Base-by-base conservation (phyloP, 2,797 vertebrate species). In the Percopsis omiscomaycus region DNA sequence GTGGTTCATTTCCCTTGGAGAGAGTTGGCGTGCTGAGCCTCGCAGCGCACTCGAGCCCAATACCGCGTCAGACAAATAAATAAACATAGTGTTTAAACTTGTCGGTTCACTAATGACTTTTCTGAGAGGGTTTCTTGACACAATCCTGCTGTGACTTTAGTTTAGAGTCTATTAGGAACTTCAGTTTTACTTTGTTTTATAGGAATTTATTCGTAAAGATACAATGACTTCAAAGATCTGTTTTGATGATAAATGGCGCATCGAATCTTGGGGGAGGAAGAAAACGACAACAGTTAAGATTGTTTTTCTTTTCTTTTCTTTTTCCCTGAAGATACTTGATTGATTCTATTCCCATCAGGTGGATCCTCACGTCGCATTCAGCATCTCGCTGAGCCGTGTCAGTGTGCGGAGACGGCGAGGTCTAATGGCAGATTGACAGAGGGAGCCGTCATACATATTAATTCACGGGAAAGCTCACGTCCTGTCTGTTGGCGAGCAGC, bases 391-490 rank as follows among this genome's bases (percentile, higher is more conserved):
- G 58, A 62, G 47, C 30, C 56, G 60, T 30, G 64, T 83, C 83
- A 77, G 71, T 62, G 45, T 66, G 77, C 75, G 29, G 63, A 45
- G 75, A 64, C 77, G 70, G 86, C 1, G 66, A 50, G 63, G 69
- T 74, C 64, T 61, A 45, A 64, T 66, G 73, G 75, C 69, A 75
- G 82, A 85, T 83, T 80, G 87, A 88, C 81, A 74, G 87, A 89
- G 78, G 82, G 87, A 85, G 55, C 48, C 64, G 55, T 74, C 79
- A 86, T 89, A 80, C 88, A 88, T 89, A 90, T 90, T 89, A 75
- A 90, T 89, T 80, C 78, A 22, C 22, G 22, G 22, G 22, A 22
- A 22, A 28, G 79, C 76, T 80, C 77, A 59, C 84, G 75, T 81
- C 81, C 80, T 73, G 84, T 89, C 85, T 78, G 74, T 85, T 78